phyloP scores from a whole-genome alignment of 2,888 invertebrate genomes.

The Drosophila testacea region DNA sequence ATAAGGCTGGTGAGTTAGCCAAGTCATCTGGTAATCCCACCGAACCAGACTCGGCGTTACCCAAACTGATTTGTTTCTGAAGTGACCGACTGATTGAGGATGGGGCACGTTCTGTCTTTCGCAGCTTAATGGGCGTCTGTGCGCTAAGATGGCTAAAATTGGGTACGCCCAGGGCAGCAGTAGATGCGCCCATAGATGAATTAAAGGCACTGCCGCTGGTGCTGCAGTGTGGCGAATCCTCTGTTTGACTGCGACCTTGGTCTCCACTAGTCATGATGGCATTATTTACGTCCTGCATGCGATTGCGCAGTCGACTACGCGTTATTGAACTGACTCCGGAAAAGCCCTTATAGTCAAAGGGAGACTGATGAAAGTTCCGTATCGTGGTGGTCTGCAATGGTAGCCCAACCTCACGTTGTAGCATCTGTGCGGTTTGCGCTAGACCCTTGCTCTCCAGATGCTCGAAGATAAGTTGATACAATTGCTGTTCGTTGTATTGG shows the following conservation, averaged over 20 bases:
- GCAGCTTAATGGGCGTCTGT: constrained; percentile 69
- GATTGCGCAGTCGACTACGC: constrained; percentile 80
- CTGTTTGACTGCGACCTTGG: constrained; percentile 35
- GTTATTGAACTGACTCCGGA: constrained; percentile 70
- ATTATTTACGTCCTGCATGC: constrained; percentile 82
- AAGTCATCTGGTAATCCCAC: constrained; percentile 53
- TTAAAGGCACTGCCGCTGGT: constrained; percentile 8
- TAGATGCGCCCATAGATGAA: background rate
- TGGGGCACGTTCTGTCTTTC: constrained; percentile 61
- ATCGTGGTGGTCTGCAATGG: constrained; percentile 83
- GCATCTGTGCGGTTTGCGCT: constrained; percentile 89
- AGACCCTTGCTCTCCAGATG: constrained; percentile 93
- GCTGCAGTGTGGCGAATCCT: constrained; percentile 45
- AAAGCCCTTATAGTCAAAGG: constrained; percentile 83
- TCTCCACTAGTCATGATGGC: constrained; percentile 69
- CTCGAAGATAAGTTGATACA: constrained; percentile 95
- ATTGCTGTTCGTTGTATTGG: constrained; percentile 96
- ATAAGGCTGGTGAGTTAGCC: constrained; percentile 39
- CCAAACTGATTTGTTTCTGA: constrained; percentile 86
- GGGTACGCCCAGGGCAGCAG: constrained; percentile 46
- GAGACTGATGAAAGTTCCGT: constrained; percentile 84
- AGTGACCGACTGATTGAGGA: constrained; percentile 79
- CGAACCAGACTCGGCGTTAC: constrained; percentile 34
- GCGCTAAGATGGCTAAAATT: constrained; percentile 51
- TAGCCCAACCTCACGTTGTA: constrained; percentile 92